These are phyloP conservation scores for Callimorpha dominula DNA, from an alignment of 2,888 invertebrate species.

Conservation along the genomic window DNA sequence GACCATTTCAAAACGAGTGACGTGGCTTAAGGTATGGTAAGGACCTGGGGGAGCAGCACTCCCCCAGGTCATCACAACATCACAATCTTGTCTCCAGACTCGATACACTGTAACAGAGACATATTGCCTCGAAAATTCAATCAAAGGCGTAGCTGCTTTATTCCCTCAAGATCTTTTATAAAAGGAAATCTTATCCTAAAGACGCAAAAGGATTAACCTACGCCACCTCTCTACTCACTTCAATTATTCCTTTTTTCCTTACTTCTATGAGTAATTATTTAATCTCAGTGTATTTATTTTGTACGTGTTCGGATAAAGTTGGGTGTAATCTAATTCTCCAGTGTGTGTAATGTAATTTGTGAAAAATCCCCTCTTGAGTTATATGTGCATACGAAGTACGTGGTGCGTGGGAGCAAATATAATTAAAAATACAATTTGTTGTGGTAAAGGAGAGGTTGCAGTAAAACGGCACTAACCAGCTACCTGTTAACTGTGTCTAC, in stretches of 20 bases:
- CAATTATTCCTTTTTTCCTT: conserved; percentile 50
- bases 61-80: conserved; percentile 7
- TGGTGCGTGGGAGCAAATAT: conserved; percentile 13
- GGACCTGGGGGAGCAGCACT: too few species aligned
- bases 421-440: conserved; percentile 24
- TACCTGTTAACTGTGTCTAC: too few species aligned
- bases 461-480: not conserved
- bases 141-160: conserved; percentile 48
- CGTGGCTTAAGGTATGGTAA: too few species aligned
- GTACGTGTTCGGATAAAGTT: conserved; percentile 27
- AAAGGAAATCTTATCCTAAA: conserved; percentile 48
- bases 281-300: conserved; percentile 23
- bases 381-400: conserved; percentile 10
- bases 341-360: conserved; percentile 41
- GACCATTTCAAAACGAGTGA: too few species aligned
- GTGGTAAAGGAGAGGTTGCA: not conserved
- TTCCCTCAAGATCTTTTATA: conserved; percentile 47
- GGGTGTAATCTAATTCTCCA: conserved; percentile 29
- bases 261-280: conserved; percentile 47
- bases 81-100: conserved; percentile 11
- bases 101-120: not conserved
- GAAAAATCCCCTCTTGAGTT: conserved; percentile 26
- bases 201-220: conserved; percentile 48
- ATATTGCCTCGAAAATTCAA: conserved; percentile 39
- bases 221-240: conserved; percentile 21